A percentile compares a stretch with the other conserved stretches of the same genome.
Evolutionary conservation across 2,113 vertebrate genomes (phyloP).

Genomic region (Stigmatopora argus): DNA sequence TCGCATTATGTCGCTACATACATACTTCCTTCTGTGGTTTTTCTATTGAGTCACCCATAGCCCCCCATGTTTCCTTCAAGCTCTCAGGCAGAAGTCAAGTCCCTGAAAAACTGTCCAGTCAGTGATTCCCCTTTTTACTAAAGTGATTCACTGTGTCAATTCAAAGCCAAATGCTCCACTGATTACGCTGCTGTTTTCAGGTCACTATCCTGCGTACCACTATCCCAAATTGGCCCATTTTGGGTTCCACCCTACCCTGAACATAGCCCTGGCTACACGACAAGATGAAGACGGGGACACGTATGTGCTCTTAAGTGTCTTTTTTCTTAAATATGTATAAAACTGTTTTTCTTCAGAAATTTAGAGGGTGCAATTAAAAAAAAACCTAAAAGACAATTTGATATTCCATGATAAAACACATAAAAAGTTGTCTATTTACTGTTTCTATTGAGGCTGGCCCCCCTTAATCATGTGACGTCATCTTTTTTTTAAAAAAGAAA

Average conservation of each 20-base stretch:
- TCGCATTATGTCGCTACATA: neutral
- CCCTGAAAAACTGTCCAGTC: conserved; percentile 34
- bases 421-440: no score
- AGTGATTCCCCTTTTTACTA: conserved; percentile 26
- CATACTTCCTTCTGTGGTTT: neutral
- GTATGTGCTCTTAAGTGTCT: conserved; percentile 53
- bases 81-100: conserved; percentile 6
- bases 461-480: no score
- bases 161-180: conserved; percentile 5
- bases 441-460: no score
- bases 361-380: neutral
- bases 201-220: conserved; percentile 21
- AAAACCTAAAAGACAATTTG: neutral
- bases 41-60: neutral
- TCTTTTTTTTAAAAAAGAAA: no score
- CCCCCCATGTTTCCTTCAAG: neutral
- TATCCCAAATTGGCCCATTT: conserved; percentile 14
- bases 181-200: conserved; percentile 27
- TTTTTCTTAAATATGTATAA: no score
- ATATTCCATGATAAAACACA: no score
- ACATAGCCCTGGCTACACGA: conserved; percentile 60
- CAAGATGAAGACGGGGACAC: conserved; percentile 79
- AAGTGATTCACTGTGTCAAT: conserved; percentile 17
- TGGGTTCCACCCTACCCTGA: conserved; percentile 27
- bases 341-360: no score